Conservation (phyloP, 2,888 invertebrate species). For the Herminia tarsipennalis region DNA sequence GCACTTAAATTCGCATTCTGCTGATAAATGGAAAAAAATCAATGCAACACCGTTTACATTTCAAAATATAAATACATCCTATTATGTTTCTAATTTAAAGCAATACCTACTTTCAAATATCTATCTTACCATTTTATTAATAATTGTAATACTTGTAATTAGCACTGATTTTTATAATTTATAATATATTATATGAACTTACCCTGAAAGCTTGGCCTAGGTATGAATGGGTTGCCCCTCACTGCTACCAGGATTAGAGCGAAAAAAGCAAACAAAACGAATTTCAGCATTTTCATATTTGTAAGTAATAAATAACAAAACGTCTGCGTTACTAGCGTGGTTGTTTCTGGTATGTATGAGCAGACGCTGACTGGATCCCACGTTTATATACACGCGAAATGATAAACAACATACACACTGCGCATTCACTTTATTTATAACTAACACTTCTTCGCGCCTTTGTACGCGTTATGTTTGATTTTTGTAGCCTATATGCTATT, state of each 20-base stretch:
- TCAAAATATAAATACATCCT: too few species aligned
- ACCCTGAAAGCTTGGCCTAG: constrained; percentile 42
- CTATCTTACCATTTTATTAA: too few species aligned
- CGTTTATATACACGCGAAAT: constrained; percentile 56
- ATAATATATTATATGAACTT: too few species aligned
- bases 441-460: too few species aligned
- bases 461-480: too few species aligned
- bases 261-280: constrained; percentile 49
- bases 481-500: too few species aligned
- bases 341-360: constrained; percentile 44
- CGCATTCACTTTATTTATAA: neutral
- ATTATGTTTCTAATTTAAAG: too few species aligned
- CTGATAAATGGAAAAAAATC: neutral
- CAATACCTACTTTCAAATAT: too few species aligned
- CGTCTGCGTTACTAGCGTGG: constrained; percentile 28
- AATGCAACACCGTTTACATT: too few species aligned
- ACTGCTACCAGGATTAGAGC: constrained; percentile 52
- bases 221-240: constrained; percentile 44
- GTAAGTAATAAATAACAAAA: constrained; percentile 15
- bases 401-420: constrained; percentile 49
- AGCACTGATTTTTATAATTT: neutral
- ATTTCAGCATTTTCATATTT: constrained; percentile 50
- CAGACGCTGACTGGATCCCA: constrained; percentile 34
- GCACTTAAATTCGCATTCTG: neutral
- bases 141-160: too few species aligned